These are phyloP conservation scores for Pollenia amentaria DNA, from an alignment of 2,888 invertebrate species.

Conservation along the genomic window DNA sequence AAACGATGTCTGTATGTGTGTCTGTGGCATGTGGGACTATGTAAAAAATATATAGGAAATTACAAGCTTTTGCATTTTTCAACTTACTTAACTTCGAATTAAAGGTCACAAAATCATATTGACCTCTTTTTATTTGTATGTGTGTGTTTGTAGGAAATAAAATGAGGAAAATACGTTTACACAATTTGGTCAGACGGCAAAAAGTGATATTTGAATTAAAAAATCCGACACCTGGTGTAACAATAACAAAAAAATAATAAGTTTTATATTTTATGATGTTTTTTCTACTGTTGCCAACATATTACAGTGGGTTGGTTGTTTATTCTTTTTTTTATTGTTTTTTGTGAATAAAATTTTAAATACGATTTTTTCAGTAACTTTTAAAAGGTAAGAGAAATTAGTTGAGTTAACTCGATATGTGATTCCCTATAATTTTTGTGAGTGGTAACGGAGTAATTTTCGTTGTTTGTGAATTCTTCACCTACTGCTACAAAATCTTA, in stretches of 20 bases:
- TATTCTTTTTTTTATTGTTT: not conserved
- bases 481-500: too few relatives aligned
- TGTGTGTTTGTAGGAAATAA: not conserved
- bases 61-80: conserved; percentile 6
- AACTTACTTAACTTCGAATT: not conserved
- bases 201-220: conserved; percentile 41
- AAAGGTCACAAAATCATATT: conserved; percentile 59
- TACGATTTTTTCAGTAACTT: too few relatives aligned
- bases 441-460: too few relatives aligned
- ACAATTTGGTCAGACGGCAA: conserved; percentile 36
- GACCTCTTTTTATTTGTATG: conserved; percentile 47
- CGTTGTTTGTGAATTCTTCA: too few relatives aligned
- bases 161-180: not conserved
- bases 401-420: too few relatives aligned
- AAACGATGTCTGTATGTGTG: not conserved
- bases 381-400: too few relatives aligned
- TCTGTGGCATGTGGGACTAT: not conserved
- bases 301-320: conserved; percentile 2
- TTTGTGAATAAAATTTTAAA: too few relatives aligned
- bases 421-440: too few relatives aligned
- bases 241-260: not conserved
- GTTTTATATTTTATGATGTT: not conserved
- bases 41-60: not conserved
- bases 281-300: not conserved
- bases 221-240: conserved; percentile 26